Evolutionary conservation across 2,888 invertebrate species (phyloP).

Genomic region (Phasia obesa): DNA sequence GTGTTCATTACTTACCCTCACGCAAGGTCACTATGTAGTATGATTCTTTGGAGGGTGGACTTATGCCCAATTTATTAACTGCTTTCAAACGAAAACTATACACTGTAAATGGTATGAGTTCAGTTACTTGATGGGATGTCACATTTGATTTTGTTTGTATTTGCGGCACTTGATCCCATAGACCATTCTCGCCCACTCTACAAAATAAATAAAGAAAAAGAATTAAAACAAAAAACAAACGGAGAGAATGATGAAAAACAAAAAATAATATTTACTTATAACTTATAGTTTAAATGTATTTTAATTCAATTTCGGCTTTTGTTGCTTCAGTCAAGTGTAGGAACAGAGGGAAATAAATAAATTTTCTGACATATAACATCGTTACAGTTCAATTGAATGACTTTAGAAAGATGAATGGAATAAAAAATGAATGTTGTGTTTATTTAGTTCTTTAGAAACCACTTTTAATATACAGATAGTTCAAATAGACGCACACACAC

Average conservation of each 20-base stretch:
- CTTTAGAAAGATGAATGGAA: constrained; percentile 1
- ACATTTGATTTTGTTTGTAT: constrained; percentile 86
- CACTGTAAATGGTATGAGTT: constrained; percentile 88
- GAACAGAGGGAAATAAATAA: neutral
- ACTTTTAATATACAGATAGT: constrained; percentile 12
- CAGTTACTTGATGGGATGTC: constrained; percentile 86
- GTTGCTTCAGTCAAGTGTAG: constrained; percentile 28
- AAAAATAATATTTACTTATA: constrained; percentile 66
- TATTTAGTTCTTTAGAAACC: constrained; percentile 61
- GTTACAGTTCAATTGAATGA: constrained; percentile 35
- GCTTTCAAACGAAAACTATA: constrained; percentile 89
- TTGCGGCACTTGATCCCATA: constrained; percentile 86
- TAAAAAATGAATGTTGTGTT: constrained; percentile 50
- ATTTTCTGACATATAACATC: neutral
- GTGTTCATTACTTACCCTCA: constrained; percentile 85
- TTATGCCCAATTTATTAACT: constrained; percentile 88
- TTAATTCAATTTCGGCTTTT: constrained; percentile 60
- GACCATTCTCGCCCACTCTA: constrained; percentile 88
- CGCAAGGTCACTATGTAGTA: constrained; percentile 89
- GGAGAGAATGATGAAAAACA: constrained; percentile 8
- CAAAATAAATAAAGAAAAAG: constrained; percentile 48
- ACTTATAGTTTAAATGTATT: constrained; percentile 56
- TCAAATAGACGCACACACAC: constrained; percentile 7
- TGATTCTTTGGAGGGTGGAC: constrained; percentile 87
- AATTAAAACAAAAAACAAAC: constrained; percentile 14